These are phyloP conservation scores for Nomada flava DNA, from an alignment of 2,888 invertebrate species.

Conservation along the genomic window DNA sequence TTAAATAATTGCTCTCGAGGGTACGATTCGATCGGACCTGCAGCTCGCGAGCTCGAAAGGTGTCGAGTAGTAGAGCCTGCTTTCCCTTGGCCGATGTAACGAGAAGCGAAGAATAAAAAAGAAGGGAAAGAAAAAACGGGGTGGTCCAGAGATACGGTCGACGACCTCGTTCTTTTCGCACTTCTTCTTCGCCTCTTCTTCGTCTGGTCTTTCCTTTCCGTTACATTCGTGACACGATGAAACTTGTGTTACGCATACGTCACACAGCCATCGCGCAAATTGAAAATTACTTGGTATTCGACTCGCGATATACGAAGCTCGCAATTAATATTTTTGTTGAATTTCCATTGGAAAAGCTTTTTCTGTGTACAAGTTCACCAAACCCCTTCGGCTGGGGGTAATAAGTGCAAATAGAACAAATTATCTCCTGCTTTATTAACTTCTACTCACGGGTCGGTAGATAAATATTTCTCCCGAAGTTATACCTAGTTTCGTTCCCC, in stretches of 20 bases:
- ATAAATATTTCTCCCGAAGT: not conserved
- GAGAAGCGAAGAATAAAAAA: conserved; percentile 43
- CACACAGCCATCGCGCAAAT: conserved; percentile 32
- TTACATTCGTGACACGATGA: conserved; percentile 30
- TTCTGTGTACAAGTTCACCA: too few relatives aligned
- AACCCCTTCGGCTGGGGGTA: too few relatives aligned
- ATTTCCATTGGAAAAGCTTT: too few relatives aligned
- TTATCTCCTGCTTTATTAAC: too few relatives aligned
- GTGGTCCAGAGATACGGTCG: conserved; percentile 52
- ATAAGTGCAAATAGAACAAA: too few relatives aligned
- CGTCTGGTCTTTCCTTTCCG: not conserved
- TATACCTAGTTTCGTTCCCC: conserved; percentile 2
- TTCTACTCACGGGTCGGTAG: not conserved
- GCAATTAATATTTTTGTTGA: too few relatives aligned
- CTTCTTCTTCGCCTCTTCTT: conserved; percentile 32
- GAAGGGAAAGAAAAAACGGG: conserved; percentile 45
- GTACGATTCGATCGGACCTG: conserved; percentile 50
- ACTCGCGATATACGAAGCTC: not conserved
- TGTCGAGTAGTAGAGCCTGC: conserved; percentile 40
- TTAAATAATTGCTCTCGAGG: conserved; percentile 57
- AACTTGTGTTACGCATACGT: conserved; percentile 45
- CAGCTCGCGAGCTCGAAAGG: conserved; percentile 38
- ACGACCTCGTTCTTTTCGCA: conserved; percentile 51
- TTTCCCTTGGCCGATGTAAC: conserved; percentile 46
- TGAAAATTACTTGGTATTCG: conserved; percentile 42